Evolutionary conservation across 2,113 vertebrate genomes (phyloP).

Genomic region (Gnathonemus echidnorhynchus): DNA sequence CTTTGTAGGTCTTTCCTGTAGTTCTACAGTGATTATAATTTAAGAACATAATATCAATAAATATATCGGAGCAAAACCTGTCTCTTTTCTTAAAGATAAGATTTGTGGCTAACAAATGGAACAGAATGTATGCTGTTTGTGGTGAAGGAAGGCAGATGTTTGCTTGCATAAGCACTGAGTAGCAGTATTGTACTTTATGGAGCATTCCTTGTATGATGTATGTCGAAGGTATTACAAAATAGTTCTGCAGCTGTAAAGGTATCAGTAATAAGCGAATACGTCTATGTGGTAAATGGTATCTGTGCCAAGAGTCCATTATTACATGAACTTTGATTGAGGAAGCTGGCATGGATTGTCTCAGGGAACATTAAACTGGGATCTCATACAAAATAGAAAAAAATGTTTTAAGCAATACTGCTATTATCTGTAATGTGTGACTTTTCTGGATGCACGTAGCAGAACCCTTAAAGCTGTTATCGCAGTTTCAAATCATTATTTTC

Average conservation of each 20-base stretch:
- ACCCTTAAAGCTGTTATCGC: not conserved
- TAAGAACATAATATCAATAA: conserved; percentile 22
- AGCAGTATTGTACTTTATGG: not conserved
- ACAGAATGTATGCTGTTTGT: not conserved
- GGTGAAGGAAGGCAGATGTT: not conserved
- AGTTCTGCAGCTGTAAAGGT: not conserved
- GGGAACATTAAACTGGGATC: not conserved
- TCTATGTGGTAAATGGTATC: not conserved
- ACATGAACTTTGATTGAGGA: not conserved
- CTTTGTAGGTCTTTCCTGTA: conserved; percentile 5
- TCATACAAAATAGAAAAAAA: not conserved
- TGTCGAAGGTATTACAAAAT: not conserved
- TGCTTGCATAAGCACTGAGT: not conserved
- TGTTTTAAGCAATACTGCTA: not conserved
- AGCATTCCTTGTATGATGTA: not conserved
- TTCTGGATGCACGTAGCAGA: not conserved
- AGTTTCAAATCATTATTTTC: not conserved
- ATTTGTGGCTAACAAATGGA: not conserved
- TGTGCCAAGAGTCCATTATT: not conserved
- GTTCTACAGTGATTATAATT: not conserved
- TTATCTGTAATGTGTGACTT: not conserved
- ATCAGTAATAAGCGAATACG: not conserved
- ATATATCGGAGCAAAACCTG: not conserved
- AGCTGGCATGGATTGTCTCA: not conserved
- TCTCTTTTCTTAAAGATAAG: not conserved